Base-by-base conservation (phyloP, 2,797 vertebrate species). In the Chaetophractus vellerosus region DNA sequence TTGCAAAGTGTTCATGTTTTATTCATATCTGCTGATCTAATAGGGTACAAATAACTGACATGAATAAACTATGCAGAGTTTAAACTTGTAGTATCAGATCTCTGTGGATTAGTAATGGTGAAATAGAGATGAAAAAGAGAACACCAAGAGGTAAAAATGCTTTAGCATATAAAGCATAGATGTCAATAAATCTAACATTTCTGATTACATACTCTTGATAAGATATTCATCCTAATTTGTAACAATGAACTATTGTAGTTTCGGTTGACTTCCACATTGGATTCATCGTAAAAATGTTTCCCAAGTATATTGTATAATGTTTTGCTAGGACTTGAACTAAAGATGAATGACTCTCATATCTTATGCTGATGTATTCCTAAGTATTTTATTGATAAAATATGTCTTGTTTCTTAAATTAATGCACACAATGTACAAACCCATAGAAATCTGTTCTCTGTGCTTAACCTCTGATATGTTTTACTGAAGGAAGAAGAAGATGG, bases 401-500 rank as follows among this genome's bases (percentile, higher is more conserved):
- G 41, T 75, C 90, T 92, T 90, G 33, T 41, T 90, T 92, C 59
- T 88, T 36, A 78, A 86, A 57, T 33, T 5, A 68, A 26, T 93
- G 18, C 61, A 26, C 83, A 85, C 52, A 55, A 64, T 57, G 75
- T 81, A 93, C 48, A 78, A 87, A 26, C 89, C 83, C 55, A 82
- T 85, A 75, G 95, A 94, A 95, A 86, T 41, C 7, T 31, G 80
- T 50, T 87, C 14, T 93, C 48, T 0, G 1, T 48, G 28, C 2
- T 91, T 97, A 96, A 96, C 15, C 19, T 90, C 21, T 97, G 76
- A 52, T 91, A 98, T 97, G 90, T 97, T 48, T 93, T 89, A 59
- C 88, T 94, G 76, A 98, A 99, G 99, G 98, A 96, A 71, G 98
- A 98, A 90, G 98, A 99, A 80, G 98, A 96, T 63, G 98, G 98